Evolutionary conservation across 1,140 invertebrate genomes (phyloP).

Genomic region (Drosophila guanche): DNA sequence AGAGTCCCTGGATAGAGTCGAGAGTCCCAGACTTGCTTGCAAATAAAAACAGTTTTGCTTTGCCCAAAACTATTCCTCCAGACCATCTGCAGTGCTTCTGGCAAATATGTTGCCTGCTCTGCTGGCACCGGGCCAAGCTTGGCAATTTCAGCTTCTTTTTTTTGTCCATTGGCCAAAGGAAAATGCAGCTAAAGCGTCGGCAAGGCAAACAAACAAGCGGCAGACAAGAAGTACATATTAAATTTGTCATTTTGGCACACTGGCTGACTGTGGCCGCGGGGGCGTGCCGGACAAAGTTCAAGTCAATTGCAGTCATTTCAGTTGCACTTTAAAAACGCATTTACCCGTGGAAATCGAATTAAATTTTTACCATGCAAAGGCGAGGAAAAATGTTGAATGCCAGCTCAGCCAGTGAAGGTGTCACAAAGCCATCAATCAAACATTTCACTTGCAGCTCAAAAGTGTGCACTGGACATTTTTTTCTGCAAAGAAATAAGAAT

Average conservation of each 20-base stretch:
- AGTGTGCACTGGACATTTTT: neutral
- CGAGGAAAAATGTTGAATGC: neutral
- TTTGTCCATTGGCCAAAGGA: conserved; percentile 41
- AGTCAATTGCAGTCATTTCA: conserved; percentile 4
- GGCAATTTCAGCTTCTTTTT: conserved; percentile 19
- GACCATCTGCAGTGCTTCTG: conserved; percentile 51
- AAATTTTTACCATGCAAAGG: neutral
- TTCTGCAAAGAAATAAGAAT: no score
- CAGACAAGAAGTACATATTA: conserved; percentile 66
- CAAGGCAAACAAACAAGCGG: conserved; percentile 63
- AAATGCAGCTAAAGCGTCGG: conserved; percentile 57
- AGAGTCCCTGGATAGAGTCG: conserved; percentile 14
- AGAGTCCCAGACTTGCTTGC: conserved; percentile 46
- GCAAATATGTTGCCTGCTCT: conserved; percentile 45
- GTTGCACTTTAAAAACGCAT: conserved; percentile 43
- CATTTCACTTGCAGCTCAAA: neutral
- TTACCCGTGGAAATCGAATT: conserved; percentile 14
- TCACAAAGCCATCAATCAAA: neutral
- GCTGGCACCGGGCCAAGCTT: conserved; percentile 66
- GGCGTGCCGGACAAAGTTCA: conserved; percentile 37
- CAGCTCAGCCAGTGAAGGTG: neutral
- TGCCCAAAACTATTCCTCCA: neutral
- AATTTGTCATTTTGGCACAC: conserved; percentile 74
- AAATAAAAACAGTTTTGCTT: conserved; percentile 58
- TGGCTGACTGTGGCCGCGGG: conserved; percentile 26